Conservation (phyloP, 2,113 vertebrate species). For the Zapornia atra region DNA sequence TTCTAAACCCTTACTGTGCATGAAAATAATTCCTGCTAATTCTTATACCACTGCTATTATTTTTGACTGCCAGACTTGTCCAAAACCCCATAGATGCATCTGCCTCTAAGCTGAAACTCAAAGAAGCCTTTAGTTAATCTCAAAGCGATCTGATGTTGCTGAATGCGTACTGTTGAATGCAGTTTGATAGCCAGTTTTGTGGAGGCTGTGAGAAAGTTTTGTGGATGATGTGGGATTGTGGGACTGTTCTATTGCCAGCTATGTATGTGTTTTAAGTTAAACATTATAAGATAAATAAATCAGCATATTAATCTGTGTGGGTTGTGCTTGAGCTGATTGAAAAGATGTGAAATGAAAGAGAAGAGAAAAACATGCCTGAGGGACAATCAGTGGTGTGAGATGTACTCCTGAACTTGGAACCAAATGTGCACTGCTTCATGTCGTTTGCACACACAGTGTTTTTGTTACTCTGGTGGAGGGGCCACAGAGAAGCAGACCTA, state of each 20-base stretch:
- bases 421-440: not conserved
- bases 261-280: slow-evolving; percentile 39
- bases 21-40: not conserved
- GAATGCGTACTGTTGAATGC: not conserved
- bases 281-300: slow-evolving; percentile 30
- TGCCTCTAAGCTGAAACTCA: not conserved
- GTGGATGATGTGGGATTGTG: not conserved
- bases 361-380: not conserved
- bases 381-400: not conserved
- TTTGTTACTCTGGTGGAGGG: not conserved
- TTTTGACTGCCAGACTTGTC: not conserved
- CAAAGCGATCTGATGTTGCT: not conserved
- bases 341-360: slow-evolving; percentile 13
- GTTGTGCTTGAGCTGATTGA: not conserved
- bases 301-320: slow-evolving; percentile 18
- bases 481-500: not conserved
- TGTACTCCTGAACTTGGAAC: not conserved
- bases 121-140: not conserved
- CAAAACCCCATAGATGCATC: not conserved
- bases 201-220: slow-evolving; percentile 24
- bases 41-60: not conserved
- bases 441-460: not conserved
- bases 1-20: not conserved
- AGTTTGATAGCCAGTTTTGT: not conserved
- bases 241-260: slow-evolving; percentile 26